Conservation (phyloP, 2,888 invertebrate species). For the Acronicta alni region DNA sequence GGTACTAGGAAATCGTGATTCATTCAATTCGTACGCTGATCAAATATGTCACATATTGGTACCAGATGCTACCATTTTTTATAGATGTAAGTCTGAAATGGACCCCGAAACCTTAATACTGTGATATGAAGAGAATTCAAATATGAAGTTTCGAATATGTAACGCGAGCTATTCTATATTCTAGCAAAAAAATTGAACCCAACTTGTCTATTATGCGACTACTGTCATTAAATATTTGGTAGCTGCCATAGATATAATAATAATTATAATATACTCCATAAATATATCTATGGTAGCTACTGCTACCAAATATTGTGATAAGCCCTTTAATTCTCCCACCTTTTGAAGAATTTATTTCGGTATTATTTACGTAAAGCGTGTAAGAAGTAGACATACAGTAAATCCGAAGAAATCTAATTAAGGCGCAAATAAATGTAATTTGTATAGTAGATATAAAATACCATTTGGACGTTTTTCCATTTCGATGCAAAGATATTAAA, state of each 20-base stretch:
- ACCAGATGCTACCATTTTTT: conserved; percentile 46
- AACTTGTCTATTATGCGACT: no score
- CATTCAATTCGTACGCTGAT: conserved; percentile 17
- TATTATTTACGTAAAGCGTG: background rate
- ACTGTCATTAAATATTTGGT: no score
- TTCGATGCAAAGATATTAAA: conserved; percentile 40
- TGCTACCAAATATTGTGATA: background rate
- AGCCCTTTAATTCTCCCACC: background rate
- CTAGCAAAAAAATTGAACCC: conserved; percentile 5
- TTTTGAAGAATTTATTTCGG: background rate
- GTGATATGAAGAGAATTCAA: conserved; percentile 42
- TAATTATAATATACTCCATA: no score
- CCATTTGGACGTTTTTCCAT: conserved; percentile 31
- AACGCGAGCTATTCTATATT: no score
- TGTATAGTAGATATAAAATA: background rate
- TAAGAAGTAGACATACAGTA: background rate
- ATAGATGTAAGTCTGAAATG: conserved; percentile 26
- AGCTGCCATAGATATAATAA: no score
- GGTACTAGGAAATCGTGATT: conserved; percentile 6
- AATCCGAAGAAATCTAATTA: conserved; percentile 20
- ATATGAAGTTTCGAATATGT: conserved; percentile 31
- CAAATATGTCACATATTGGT: conserved; percentile 36
- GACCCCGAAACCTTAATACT: conserved; percentile 27
- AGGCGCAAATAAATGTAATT: conserved; percentile 10
- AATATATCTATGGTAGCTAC: background rate